These are phyloP conservation scores for Desmodus rotundus DNA, from an alignment of 2,113 vertebrate species.

Conservation along the genomic window DNA sequence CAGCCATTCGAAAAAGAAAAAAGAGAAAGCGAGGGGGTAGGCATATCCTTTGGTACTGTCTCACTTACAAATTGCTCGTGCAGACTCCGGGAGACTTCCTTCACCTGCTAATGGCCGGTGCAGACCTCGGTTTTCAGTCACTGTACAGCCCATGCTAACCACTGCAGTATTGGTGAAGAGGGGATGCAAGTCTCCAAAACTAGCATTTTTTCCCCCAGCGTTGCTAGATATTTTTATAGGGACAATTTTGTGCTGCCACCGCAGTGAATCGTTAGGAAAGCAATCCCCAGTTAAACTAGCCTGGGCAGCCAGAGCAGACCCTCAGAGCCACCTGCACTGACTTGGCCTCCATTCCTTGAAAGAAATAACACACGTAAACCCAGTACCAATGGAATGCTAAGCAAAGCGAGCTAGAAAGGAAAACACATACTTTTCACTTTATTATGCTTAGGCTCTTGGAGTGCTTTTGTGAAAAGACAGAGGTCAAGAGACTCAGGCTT, in stretches of 20 bases:
- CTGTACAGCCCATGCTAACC: not conserved
- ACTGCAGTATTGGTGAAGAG: not conserved
- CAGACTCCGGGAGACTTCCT: conserved; percentile 12
- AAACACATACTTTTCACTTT: not conserved
- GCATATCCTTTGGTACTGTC: conserved; percentile 39
- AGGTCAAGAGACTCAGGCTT: not conserved
- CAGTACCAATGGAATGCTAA: not conserved
- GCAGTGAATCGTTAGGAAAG: conserved; percentile 3
- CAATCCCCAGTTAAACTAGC: not conserved
- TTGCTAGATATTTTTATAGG: not conserved
- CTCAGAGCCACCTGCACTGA: not conserved
- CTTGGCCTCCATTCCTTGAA: not conserved
- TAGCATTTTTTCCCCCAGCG: not conserved
- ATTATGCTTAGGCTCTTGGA: not conserved
- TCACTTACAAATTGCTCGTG: conserved; percentile 44
- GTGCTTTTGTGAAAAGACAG: not conserved
- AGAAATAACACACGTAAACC: not conserved
- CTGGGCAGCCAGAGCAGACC: not conserved
- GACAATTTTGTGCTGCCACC: conserved; percentile 3
- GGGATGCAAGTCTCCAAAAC: not conserved
- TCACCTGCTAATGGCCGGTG: not conserved
- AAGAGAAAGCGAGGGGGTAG: not conserved
- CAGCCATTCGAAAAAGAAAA: not conserved
- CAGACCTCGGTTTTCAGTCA: conserved; percentile 22
- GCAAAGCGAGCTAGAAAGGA: not conserved